phyloP scores from a whole-genome alignment of 2,113 vertebrate genomes.

The Laticauda laticaudata region DNA sequence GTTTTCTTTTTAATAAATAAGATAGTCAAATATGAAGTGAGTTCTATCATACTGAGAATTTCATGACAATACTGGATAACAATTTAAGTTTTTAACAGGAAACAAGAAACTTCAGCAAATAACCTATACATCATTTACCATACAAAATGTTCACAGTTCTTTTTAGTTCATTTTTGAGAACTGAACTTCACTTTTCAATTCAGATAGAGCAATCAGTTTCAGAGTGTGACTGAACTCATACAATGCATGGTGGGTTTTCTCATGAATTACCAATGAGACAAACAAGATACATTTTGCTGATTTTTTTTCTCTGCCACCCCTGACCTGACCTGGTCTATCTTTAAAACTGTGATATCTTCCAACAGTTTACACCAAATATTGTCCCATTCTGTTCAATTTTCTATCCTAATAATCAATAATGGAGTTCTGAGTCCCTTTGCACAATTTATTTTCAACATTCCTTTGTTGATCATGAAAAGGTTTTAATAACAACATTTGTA shows the following conservation, averaged over 20 bases:
- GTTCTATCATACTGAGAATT: slow-evolving; percentile 8
- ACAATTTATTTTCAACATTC: not conserved
- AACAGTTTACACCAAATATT: not conserved
- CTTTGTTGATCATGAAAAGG: not conserved
- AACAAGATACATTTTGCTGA: not conserved
- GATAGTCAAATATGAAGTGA: not conserved
- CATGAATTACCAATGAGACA: not conserved
- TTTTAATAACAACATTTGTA: not conserved
- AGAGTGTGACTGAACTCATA: not conserved
- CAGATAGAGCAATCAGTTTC: not conserved
- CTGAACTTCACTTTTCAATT: not conserved
- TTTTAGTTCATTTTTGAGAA: not conserved
- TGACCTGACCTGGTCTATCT: not conserved
- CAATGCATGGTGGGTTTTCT: not conserved
- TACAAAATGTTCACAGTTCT: not conserved
- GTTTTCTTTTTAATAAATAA: slow-evolving; percentile 12
- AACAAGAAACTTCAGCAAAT: not conserved
- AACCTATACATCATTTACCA: not conserved
- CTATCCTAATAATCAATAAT: not conserved
- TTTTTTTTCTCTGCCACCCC: not conserved
- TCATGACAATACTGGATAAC: not conserved
- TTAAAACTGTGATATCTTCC: not conserved
- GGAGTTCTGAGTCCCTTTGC: not conserved
- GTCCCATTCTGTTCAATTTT: not conserved
- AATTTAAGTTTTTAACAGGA: not conserved